Evolutionary conservation across 2,888 invertebrate genomes (phyloP), one percentile per base, ranked within the genome.

Genomic region (Meandrusa payeni): DNA sequence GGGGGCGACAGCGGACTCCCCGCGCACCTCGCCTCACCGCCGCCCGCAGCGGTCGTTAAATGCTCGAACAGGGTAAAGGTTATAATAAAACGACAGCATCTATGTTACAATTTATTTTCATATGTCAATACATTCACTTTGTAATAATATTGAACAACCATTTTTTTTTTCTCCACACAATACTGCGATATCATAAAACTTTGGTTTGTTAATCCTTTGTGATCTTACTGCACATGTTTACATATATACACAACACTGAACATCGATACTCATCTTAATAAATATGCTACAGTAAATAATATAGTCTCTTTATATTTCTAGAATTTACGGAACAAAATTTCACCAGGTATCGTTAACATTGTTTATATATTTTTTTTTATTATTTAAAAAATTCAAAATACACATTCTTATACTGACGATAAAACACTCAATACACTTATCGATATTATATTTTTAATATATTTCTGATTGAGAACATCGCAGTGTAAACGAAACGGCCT

Each of bases 101-200:
- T 65, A 58, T 78, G 75, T 65, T 69, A 74, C 79, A 71, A 79
- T 80, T 82, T 80, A 81, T 79, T 79, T 28, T 65, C 57, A 70
- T 69, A 73, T 72, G 54, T 70, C 56, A 72, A 72, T 75, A 76
- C 74, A 75, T 74, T 66, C 62, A 74, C 63, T 51, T 53, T 66
- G 19, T 40, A 31, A 28, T 55, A 61, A 63, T 64, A 24, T 65
- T 60, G 67, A 69, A 75, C 74, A 76, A 75, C 72, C 71, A 61
- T 65, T 57, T 51, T 50, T 54, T 59, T 51, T 45, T 58, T 61
- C 31, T 51, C 55, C 45, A 46, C 37, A 40, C 54, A 55, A 54
- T 55, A 55, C 47, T 47, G 48, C 51, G 54, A 56, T 58, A 58
- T 57, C 48, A 13, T 57, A 45, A 48, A 57, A 60, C 62, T 67